These are phyloP conservation scores for Epinotia brunnichana DNA, from an alignment of 2,888 invertebrate genomes.

Conservation along the genomic window DNA sequence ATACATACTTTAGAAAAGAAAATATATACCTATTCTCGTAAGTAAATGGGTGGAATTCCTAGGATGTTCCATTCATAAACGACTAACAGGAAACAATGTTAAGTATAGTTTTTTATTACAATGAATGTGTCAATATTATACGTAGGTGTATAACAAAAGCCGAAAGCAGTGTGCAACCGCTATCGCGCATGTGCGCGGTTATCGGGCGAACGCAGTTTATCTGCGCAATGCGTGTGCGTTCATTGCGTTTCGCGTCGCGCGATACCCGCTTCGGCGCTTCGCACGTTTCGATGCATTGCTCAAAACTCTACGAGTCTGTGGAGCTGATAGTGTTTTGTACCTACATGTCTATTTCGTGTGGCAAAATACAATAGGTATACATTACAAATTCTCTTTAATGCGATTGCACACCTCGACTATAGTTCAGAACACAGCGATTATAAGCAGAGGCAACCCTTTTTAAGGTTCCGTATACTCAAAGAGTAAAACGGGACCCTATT, in stretches of 20 bases:
- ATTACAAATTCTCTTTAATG: too few species aligned
- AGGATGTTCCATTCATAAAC: neutral
- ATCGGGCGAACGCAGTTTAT: conserved; percentile 75
- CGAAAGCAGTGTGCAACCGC: conserved; percentile 55
- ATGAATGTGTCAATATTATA: neutral
- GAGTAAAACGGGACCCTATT: too few species aligned
- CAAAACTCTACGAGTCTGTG: conserved; percentile 16
- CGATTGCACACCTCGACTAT: too few species aligned
- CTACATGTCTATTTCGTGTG: neutral
- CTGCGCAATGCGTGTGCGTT: conserved; percentile 73
- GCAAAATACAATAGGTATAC: too few species aligned
- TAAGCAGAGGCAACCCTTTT: too few species aligned
- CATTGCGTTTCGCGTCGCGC: conserved; percentile 76
- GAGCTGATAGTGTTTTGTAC: conserved; percentile 13
- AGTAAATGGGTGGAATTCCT: too few species aligned
- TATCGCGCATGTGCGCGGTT: conserved; percentile 67
- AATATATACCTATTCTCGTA: too few species aligned
- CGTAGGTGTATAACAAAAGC: neutral
- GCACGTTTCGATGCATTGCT: conserved; percentile 66
- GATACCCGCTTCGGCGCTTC: conserved; percentile 63
- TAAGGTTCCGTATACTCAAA: too few species aligned
- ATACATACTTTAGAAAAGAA: too few species aligned
- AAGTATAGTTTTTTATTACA: neutral
- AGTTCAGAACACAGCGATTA: too few species aligned
- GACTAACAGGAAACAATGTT: neutral